A percentile compares a stretch with the other conserved stretches of the same genome.
phyloP scores from a whole-genome alignment of 2,113 vertebrate species.

The zebrafish (Danio rerio) region DNA sequence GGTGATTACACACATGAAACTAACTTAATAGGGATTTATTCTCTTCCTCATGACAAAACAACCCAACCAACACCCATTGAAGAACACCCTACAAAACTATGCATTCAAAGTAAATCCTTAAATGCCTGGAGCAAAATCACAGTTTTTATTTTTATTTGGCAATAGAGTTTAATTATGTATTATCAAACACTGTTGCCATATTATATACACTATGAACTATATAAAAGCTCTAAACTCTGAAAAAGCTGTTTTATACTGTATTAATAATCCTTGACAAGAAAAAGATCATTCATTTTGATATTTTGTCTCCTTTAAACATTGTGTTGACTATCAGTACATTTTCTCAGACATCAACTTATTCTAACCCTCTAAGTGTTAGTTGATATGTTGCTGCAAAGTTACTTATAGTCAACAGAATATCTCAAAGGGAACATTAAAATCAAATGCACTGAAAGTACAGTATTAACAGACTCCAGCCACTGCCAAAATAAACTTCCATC shows the following conservation, averaged over 20 bases:
- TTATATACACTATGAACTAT: neutral
- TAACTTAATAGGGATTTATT: constrained; percentile 21
- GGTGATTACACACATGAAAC: neutral
- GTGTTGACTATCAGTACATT: no score
- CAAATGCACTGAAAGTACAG: neutral
- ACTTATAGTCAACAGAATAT: no score
- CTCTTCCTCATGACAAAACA: constrained; percentile 22
- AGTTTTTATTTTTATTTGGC: neutral
- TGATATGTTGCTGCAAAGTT: no score
- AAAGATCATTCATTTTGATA: no score
- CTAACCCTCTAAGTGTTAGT: no score
- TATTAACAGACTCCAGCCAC: neutral
- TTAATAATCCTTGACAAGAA: no score
- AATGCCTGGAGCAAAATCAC: constrained; percentile 50
- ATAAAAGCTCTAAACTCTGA: neutral
- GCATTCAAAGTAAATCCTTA: constrained; percentile 39
- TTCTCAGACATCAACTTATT: no score
- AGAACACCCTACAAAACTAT: constrained; percentile 58
- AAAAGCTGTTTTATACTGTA: neutral
- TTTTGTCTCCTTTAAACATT: no score
- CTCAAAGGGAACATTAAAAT: no score
- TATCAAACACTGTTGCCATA: neutral
- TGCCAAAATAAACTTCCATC: neutral
- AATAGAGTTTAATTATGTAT: no score
- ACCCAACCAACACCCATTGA: constrained; percentile 54